Conservation (phyloP, 2,888 invertebrate species). For the Nomada ruficornis region DNA sequence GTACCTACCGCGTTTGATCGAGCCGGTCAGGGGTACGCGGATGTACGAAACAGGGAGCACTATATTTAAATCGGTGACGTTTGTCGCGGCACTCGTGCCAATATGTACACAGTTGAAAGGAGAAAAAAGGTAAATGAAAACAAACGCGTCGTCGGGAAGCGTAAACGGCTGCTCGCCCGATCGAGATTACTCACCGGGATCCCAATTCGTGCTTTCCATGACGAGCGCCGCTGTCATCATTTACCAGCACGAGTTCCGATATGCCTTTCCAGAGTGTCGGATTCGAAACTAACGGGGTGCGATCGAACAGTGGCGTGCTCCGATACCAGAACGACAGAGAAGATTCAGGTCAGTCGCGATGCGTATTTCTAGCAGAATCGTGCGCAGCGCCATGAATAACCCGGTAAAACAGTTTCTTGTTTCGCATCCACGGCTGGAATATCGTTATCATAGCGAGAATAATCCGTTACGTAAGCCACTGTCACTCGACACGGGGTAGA, state of each 20-base stretch:
- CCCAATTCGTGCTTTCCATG: conserved; percentile 87
- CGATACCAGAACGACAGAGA: conserved; percentile 46
- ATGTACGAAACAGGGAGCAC: not conserved
- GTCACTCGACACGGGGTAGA: conserved; percentile 78
- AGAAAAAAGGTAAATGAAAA: conserved; percentile 20
- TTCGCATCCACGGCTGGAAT: conserved; percentile 70
- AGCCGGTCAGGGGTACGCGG: not conserved
- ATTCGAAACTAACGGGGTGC: not conserved
- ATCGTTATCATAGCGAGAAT: conserved; percentile 77
- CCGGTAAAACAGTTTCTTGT: conserved; percentile 69
- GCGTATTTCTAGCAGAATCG: conserved; percentile 71
- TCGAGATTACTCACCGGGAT: conserved; percentile 85
- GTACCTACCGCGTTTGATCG: not conserved
- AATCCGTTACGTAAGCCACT: conserved; percentile 82
- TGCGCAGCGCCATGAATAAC: conserved; percentile 74
- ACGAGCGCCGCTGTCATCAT: conserved; percentile 87
- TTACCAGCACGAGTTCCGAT: conserved; percentile 52
- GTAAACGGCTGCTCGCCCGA: not conserved
- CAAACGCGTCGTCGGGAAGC: conserved; percentile 6
- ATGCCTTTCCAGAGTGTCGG: conserved; percentile 20
- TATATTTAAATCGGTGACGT: conserved; percentile 36
- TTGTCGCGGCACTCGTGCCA: not conserved
- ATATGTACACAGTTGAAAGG: not conserved
- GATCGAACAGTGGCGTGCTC: conserved; percentile 27
- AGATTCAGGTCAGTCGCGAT: conserved; percentile 68